Base-by-base conservation (phyloP, 2,113 vertebrate species). In the Sylvilagus bachmani region DNA sequence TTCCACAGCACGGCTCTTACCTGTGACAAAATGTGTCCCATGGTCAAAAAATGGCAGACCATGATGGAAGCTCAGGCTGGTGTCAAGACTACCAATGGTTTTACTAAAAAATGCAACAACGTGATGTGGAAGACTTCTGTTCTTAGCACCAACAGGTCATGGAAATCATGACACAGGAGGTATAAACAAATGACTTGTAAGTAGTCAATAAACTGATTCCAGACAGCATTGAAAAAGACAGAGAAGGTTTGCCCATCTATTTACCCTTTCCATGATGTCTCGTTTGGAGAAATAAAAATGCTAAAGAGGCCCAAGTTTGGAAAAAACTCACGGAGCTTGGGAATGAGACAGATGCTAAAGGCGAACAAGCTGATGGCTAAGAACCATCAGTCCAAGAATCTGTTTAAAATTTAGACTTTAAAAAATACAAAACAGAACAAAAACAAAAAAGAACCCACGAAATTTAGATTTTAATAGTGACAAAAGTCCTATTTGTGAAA, bases 31-130 rank as follows among this genome's bases (percentile, higher is more conserved):
- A 99, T 99, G 99, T 99, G 99, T 98, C 99, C 99, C 93, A 99
- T 99, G 99, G 99, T 99, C 97, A 99, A 99, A 97, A 99, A 99
- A 62, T 99, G 99, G 99, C 99, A 99, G 99, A 99, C 99, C 10
- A 99, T 99, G 99, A 99, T 99, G 0, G 99, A 99, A 97, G 99
- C 99, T 81, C 99, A 99, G 0, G 99, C 99, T 58, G 99, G 99
- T 55, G 99, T 99, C 90, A 99, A 99, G 97, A 99, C 99, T 10
- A 99, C 99, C 0, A 99, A 99, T 62, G 99, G 99, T 24, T 99
- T 99, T 97, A 99, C 99, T 13, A 99, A 99, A 98, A 99, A 99
- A 95, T 99, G 99, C 58, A 99, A 99, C 77, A 99, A 99, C 97
- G 14, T 17, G 55, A 58, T 58, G 19, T 6, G 13, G 55, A 58